These are phyloP conservation scores for Sarcophaga subvicina DNA, from an alignment of 2,888 invertebrate genomes.

Conservation along the genomic window DNA sequence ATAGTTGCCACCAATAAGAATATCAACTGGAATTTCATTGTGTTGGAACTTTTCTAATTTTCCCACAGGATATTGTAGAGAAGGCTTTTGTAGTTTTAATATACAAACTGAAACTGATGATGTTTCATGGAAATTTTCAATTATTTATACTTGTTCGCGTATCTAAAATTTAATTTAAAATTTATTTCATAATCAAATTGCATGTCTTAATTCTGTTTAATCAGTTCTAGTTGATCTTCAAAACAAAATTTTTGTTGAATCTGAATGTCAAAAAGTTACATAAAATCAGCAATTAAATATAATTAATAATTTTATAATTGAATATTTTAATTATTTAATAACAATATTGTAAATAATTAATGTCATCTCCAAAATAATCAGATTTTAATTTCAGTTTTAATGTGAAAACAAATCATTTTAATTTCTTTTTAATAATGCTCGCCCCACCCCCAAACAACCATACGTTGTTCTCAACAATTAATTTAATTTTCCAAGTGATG, in stretches of 20 bases:
- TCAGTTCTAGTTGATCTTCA: constrained; percentile 33
- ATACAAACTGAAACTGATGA: constrained; percentile 53
- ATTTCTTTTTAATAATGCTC: not conserved
- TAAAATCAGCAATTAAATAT: not conserved
- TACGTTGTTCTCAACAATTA: not conserved
- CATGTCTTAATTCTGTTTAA: constrained; percentile 45
- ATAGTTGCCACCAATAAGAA: constrained; percentile 50
- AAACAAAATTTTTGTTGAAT: not conserved
- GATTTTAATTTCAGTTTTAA: not conserved
- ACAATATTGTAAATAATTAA: constrained; percentile 23
- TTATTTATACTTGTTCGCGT: constrained; percentile 57
- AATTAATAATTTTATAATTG: constrained; percentile 22
- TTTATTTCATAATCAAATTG: constrained; percentile 26
- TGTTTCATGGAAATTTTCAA: constrained; percentile 24
- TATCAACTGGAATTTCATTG: constrained; percentile 60
- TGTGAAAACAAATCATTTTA: not conserved
- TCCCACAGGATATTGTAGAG: not conserved
- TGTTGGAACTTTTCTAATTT: constrained; percentile 12
- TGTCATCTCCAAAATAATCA: not conserved
- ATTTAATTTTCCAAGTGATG: not conserved
- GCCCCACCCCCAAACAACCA: too few relatives aligned
- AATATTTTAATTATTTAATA: constrained; percentile 37
- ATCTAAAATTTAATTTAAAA: not conserved
- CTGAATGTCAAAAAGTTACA: too few relatives aligned
- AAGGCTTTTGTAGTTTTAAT: constrained; percentile 42